phyloP scores from a whole-genome alignment of 1,140 invertebrate species.

The Ceratina japonica region DNA sequence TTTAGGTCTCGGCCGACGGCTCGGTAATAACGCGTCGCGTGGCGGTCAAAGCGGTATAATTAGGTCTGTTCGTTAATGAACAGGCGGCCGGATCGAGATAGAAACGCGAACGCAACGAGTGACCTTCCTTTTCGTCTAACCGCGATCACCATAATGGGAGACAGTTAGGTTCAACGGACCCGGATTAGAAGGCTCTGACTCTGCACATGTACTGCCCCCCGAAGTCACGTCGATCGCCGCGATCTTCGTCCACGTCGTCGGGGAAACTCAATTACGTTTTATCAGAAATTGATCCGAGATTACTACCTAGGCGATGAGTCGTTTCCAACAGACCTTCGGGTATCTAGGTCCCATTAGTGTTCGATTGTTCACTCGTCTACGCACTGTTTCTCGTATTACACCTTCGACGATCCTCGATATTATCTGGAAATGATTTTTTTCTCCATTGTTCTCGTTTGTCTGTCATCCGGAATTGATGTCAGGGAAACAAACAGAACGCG shows the following conservation, averaged over 20 bases:
- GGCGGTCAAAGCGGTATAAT: constrained; percentile 11
- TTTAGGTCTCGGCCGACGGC: neutral
- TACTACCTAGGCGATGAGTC: neutral
- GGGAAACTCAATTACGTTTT: neutral
- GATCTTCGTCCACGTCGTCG: neutral
- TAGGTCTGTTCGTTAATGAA: constrained; percentile 38
- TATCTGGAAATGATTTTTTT: neutral
- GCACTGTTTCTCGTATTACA: neutral
- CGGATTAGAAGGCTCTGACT: constrained; percentile 36
- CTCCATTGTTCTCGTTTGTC: neutral
- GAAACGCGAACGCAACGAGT: neutral
- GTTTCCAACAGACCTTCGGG: neutral
- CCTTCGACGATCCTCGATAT: neutral
- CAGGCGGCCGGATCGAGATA: neutral
- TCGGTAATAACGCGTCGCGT: neutral
- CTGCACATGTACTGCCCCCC: neutral
- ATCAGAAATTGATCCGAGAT: neutral
- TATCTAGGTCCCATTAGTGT: neutral
- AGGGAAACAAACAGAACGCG: no score
- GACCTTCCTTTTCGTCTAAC: constrained; percentile 57
- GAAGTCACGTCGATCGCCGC: neutral
- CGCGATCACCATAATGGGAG: constrained; percentile 56
- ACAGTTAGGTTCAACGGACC: constrained; percentile 76
- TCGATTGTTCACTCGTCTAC: no score
- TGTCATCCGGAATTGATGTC: neutral